Conservation (phyloP, 37 sponge, comb jelly and placozoan species). For the Chondrilla cf. caribensis region DNA sequence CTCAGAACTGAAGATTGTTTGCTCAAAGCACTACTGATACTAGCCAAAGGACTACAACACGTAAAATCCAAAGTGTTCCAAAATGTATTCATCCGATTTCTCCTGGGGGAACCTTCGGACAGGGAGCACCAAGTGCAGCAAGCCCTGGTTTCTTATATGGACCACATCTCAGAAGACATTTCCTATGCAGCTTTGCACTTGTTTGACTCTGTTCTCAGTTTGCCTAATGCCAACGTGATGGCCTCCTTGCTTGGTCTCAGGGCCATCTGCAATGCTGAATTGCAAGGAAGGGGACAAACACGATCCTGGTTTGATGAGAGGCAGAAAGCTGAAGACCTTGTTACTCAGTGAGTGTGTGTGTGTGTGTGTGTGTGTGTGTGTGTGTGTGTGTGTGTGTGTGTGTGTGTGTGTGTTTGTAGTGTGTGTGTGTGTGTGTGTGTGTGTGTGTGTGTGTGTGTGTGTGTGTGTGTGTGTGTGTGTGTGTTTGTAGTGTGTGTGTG, state of each 20-base stretch:
- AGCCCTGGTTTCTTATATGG: not conserved
- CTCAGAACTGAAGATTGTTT: constrained; percentile 9
- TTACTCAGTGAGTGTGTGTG: not conserved
- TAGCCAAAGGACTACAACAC: constrained; percentile 20
- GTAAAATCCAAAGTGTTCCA: not conserved
- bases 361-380: no score
- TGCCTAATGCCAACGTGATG: constrained; percentile 36
- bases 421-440: no score
- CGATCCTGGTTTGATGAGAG: not conserved
- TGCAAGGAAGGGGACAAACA: constrained; percentile 43
- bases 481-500: no score
- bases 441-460: no score
- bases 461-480: no score
- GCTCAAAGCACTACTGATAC: not conserved
- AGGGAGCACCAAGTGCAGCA: not conserved
- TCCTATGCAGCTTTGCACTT: constrained; percentile 10
- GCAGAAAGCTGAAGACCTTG: not conserved
- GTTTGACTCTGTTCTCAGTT: constrained; percentile 28
- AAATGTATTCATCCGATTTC: not conserved
- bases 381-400: not conserved
- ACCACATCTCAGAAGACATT: constrained; percentile 22
- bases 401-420: no score
- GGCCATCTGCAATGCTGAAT: constrained; percentile 67
- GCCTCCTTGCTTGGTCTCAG: constrained; percentile 78
- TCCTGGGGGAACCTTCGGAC: not conserved